Base-by-base conservation (phyloP, 2,888 invertebrate species). In the Ormia ochracea region DNA sequence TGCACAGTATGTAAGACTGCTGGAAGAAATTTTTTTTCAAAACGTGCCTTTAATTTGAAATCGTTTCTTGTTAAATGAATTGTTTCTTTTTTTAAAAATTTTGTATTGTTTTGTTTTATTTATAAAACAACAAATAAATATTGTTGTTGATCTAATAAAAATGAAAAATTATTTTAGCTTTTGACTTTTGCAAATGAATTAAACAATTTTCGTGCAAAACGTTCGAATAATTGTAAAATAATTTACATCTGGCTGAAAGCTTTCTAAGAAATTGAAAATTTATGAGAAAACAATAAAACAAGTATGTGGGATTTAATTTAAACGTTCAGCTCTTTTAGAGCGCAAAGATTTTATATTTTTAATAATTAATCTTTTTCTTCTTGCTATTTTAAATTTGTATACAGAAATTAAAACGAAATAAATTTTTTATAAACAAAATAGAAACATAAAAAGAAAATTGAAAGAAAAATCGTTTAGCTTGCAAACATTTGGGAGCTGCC, bases 191-290 rank as follows among this genome's bases (percentile, higher is more conserved):
- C 38, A 52, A 33, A 61, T 43, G 52, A 61, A 43, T 72, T 59
- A 2, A 33, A 23, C 14, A 36, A 41, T 41, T 7, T 52, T 52
- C 14, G 2, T 4, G 2, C 10, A 59, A 28, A 38, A 1, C 59
- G 38, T 12, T 14, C 45, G 45, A 26, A 26, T 19, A 21, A 4
- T 41, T 73, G 65, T 73, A 56, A 66, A 66, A 65, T 58, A 14
- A 31, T 50, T 66, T 66, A 66, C 74, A 74, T 50, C 66, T 74
- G 74, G 56, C 41, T 21, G 26, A 1, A n/a, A 21, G 12, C 50
- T 65, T 74, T 58, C 65, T 58, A 50, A 74, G 74, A 74, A 74
- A 12, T 9, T 4, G 31, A 41, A 50, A 31, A 50, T 23, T 12
- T 31, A 19, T 21, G 17, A 58, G 66, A 21, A 43, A 61, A 41